Evolutionary conservation across 2,797 vertebrate species (phyloP), one percentile per base, ranked within the genome.

Genomic region (Arremon brunneinucha): DNA sequence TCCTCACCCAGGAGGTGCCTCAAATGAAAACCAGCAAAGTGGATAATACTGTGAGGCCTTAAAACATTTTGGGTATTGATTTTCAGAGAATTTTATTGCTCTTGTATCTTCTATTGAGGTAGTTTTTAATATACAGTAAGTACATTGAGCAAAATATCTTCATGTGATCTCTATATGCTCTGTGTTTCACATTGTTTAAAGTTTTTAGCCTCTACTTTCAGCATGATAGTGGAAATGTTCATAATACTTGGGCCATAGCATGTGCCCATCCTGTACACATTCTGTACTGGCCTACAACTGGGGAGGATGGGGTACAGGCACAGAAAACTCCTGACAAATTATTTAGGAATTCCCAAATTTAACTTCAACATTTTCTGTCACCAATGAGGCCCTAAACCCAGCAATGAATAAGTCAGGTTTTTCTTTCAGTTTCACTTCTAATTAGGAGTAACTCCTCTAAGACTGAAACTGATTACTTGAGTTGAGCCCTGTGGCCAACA

Each of bases 31-130:
- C 23, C 21, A 70, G 46, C n/a, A 34, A 81, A 89, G 64, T n/a
- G 79, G 57, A 79, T 68, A 89, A 89, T 53, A 74, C 55, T 21
- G 5, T 72, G 26, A 15, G 43, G 14, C 67, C 43, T 79, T 83
- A 70, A 77, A 91, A 79, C 18, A 62, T 27, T 87, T 69, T 63
- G 20, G 74, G n/a, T 52, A 86, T 71, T 44, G 87, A 44, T 87
- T 95, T 96, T 76, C 83, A 83, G 60, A 70, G 46, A 95, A 67
- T 21, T 74, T 34, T 41, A 37, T 86, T 77, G 84, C 9, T 71
- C 32, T 69, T 57, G n/a, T 83, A 59, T 13, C 20, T 52, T 53
- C 16, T 78, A 8, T 21, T 15, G 14, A 37, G 26, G 34, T 12
- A 28, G 6, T 56, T 56, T 76, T 87, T 26, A 52, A 72, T 34